A percentile compares a stretch with the other conserved stretches of the same genome.
Conservation (phyloP, 1,140 invertebrate genomes). For the Lepidurus packardi region DNA sequence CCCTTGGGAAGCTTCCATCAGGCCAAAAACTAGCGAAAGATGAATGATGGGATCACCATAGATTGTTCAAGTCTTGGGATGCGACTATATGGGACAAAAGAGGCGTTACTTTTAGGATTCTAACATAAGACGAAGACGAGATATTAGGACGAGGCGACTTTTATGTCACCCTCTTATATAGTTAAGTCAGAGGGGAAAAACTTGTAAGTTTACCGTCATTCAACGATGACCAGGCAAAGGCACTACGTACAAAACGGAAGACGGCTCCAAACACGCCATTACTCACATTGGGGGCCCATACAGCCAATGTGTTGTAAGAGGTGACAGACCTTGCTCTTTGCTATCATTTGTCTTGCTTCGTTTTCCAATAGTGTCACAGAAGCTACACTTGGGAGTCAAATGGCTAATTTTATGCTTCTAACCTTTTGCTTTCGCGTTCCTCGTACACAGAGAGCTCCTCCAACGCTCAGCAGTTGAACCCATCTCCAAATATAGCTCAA, state of each 20-base stretch:
- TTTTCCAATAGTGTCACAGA: background rate
- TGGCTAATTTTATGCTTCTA: background rate
- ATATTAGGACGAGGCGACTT: background rate
- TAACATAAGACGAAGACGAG: background rate
- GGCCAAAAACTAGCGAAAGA: background rate
- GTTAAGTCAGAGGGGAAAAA: too few relatives aligned
- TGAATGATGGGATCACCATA: background rate
- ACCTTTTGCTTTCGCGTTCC: background rate
- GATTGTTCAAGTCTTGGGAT: background rate
- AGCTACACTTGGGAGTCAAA: background rate
- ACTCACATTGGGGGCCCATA: background rate
- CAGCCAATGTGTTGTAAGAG: background rate
- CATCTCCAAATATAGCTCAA: background rate
- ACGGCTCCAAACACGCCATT: background rate
- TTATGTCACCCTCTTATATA: background rate
- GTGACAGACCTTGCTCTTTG: background rate
- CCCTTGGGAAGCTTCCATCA: background rate
- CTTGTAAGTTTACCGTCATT: background rate
- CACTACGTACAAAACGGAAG: background rate
- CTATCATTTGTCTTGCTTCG: background rate
- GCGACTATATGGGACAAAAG: background rate
- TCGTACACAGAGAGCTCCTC: too few relatives aligned
- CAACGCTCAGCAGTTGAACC: too few relatives aligned
- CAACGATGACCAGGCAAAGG: slow-evolving; percentile 13
- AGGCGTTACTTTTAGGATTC: background rate